Evolutionary conservation across 2,888 invertebrate genomes (phyloP).

Genomic region (Neria commutata): DNA sequence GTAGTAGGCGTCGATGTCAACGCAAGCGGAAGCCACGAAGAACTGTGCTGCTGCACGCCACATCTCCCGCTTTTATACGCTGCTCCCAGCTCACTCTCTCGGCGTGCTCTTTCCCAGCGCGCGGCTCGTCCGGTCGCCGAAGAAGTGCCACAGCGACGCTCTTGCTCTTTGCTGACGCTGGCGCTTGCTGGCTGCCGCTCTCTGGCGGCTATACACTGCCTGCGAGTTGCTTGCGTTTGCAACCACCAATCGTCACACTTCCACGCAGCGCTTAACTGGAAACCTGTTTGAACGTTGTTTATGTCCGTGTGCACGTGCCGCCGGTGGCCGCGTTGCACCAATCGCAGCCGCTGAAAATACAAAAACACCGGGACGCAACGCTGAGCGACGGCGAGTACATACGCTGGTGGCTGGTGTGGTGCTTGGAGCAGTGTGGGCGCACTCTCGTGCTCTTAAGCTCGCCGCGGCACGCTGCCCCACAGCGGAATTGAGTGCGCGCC

Average conservation of each 20-base stretch:
- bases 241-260: conserved; percentile 14
- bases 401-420: not conserved
- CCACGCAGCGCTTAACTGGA: not conserved
- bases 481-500: no score
- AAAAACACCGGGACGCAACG: not conserved
- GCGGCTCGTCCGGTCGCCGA: not conserved
- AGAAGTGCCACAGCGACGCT: not conserved
- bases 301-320: conserved; percentile 28
- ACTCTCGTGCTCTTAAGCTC: no score
- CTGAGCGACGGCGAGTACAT: not conserved
- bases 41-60: conserved; percentile 45
- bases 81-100: conserved; percentile 22
- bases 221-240: not conserved
- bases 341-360: conserved; percentile 39
- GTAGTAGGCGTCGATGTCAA: conserved; percentile 8
- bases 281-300: conserved; percentile 17
- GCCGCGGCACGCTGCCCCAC: no score
- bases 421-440: no score
- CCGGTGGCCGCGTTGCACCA: conserved; percentile 41
- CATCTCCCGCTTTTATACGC: conserved; percentile 45
- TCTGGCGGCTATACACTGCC: not conserved
- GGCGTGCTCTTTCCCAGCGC: not conserved
- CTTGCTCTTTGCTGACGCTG: not conserved
- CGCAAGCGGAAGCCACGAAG: conserved; percentile 45
- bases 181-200: not conserved